phyloP scores from a whole-genome alignment of 2,888 invertebrate species.

The Venustoraphidia nigricollis region DNA sequence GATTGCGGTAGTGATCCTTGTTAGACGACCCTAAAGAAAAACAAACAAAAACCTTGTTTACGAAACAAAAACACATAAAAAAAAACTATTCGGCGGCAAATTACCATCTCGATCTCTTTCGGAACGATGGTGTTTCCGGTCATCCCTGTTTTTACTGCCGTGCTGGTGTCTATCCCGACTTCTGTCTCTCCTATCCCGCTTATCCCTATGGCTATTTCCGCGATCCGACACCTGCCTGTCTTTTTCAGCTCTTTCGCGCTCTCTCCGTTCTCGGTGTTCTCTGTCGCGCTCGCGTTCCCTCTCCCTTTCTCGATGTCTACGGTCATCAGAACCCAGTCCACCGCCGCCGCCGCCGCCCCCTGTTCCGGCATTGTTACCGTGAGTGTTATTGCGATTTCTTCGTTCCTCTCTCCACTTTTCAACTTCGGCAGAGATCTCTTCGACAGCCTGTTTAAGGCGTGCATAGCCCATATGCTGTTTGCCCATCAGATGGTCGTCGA shows the following conservation, averaged over 20 bases:
- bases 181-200: conserved; percentile 10
- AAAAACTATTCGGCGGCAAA: not conserved
- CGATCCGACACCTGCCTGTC: conserved; percentile 11
- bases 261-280: conserved; percentile 15
- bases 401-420: conserved; percentile 40
- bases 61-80: not conserved
- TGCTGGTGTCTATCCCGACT: conserved; percentile 15
- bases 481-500: conserved; percentile 95
- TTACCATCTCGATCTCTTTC: not conserved
- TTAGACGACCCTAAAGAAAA: no score
- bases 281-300: conserved; percentile 25
- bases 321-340: conserved; percentile 18
- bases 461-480: conserved; percentile 93
- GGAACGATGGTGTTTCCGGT: conserved; percentile 8
- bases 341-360: conserved; percentile 13
- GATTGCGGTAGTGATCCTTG: conserved; percentile 1
- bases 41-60: not conserved
- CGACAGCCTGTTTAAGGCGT: conserved; percentile 50
- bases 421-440: conserved; percentile 44
- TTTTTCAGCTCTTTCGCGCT: conserved; percentile 20
- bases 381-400: conserved; percentile 7
- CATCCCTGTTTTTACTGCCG: conserved; percentile 6
- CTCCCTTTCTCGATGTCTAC: conserved; percentile 29
- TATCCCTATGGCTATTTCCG: conserved; percentile 2
- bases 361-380: conserved; percentile 8